phyloP scores from a whole-genome alignment of 2,888 invertebrate species.

The Leptinotarsa haldemani region DNA sequence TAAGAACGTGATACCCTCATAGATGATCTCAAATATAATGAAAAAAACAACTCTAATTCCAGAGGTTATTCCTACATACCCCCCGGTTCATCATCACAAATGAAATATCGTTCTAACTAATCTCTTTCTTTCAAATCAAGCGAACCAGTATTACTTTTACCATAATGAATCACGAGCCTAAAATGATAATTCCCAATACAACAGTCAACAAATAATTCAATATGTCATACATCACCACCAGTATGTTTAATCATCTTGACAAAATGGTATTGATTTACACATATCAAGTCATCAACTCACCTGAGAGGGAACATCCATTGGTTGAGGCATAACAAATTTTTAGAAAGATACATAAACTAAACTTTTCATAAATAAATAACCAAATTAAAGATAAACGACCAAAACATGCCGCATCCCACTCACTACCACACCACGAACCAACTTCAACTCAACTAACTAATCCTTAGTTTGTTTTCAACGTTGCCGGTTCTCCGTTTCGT shows the following conservation, averaged over 20 bases:
- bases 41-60: too few relatives aligned
- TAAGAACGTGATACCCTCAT: too few relatives aligned
- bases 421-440: conserved; percentile 8
- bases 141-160: too few relatives aligned
- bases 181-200: background rate
- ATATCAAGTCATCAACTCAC: conserved; percentile 30
- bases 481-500: background rate
- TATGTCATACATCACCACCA: conserved; percentile 10
- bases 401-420: conserved; percentile 8
- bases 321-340: conserved; percentile 48
- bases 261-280: background rate
- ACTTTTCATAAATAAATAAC: conserved; percentile 20
- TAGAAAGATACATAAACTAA: conserved; percentile 13
- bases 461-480: background rate
- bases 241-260: background rate
- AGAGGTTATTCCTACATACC: too few relatives aligned
- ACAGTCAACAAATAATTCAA: background rate
- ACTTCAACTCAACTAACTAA: background rate
- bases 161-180: background rate
- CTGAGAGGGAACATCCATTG: conserved; percentile 49
- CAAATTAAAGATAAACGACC: conserved; percentile 13
- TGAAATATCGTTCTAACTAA: too few relatives aligned
- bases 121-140: too few relatives aligned
- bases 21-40: too few relatives aligned
- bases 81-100: too few relatives aligned